Percentiles rank a stretch among this genome's conserved stretches.
These are phyloP conservation scores for Acanthiza pusilla DNA, from an alignment of 2,797 vertebrate genomes.

Conservation along the genomic window DNA sequence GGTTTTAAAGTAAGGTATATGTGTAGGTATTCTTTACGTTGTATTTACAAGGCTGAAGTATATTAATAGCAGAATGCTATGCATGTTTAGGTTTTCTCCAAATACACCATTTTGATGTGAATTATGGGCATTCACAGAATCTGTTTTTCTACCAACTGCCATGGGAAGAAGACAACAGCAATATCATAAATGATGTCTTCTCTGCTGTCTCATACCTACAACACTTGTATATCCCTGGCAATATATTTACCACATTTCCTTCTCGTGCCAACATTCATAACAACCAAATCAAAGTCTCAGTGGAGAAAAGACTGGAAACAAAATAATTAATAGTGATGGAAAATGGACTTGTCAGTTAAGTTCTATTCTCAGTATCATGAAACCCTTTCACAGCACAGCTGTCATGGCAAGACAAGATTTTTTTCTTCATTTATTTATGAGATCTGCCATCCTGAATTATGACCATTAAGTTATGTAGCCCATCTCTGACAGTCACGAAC, in stretches of 20 bases:
- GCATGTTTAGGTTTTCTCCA: not conserved
- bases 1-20: not conserved
- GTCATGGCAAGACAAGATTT: conserved; percentile 1
- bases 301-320: conserved; percentile 1
- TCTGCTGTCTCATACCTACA: not conserved
- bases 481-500: not conserved
- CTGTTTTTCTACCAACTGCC: not conserved
- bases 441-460: conserved; percentile 17
- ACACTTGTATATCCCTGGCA: not conserved
- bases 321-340: conserved; percentile 49
- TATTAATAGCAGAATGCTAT: not conserved
- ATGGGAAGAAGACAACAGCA: not conserved
- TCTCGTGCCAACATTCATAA: not conserved
- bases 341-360: conserved; percentile 39
- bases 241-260: not conserved
- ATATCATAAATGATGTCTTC: not conserved
- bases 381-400: conserved; percentile 43
- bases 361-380: conserved; percentile 20
- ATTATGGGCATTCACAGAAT: not conserved
- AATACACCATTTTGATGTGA: not conserved
- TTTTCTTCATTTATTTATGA: conserved; percentile 52
- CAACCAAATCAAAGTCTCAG: not conserved
- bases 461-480: not conserved
- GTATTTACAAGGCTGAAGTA: not conserved
- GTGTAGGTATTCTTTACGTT: not conserved